Evolutionary conservation across 2,888 invertebrate species (phyloP).

Genomic region (Acheta domesticus): DNA sequence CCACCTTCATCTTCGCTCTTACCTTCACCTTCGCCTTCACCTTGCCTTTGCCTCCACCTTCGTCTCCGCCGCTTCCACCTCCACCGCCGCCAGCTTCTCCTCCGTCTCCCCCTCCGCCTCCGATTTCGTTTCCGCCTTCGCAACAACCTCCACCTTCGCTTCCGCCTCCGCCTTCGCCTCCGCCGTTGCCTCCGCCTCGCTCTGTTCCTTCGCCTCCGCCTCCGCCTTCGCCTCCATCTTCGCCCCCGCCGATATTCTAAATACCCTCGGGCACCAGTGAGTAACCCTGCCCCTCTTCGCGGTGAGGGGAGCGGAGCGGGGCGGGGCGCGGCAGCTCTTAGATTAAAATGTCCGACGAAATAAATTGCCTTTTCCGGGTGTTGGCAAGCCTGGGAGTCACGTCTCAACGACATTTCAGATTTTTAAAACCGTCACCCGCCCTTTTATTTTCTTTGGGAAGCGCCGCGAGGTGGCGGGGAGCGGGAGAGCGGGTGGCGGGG

Average conservation of each 20-base stretch:
- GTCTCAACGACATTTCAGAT: conserved; percentile 18
- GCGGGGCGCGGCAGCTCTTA: neutral
- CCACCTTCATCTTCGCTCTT: no score
- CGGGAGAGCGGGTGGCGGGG: no score
- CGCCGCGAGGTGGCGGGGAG: neutral
- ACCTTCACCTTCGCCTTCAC: no score
- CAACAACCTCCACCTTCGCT: no score
- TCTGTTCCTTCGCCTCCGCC: no score
- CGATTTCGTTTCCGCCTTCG: no score
- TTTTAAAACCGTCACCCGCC: neutral
- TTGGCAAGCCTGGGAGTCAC: neutral
- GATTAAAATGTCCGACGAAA: neutral
- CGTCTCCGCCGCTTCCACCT: neutral
- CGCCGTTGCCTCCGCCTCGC: no score
- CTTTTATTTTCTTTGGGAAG: neutral
- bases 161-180: no score
- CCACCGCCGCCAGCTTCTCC: no score
- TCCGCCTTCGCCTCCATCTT: no score
- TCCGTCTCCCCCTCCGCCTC: no score
- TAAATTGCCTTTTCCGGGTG: neutral
- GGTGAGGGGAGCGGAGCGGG: neutral
- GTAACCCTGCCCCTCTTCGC: neutral
- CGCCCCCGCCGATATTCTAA: neutral
- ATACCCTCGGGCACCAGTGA: neutral
- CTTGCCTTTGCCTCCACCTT: no score